Conservation (phyloP, 2,113 vertebrate genomes). For the Gallinago jamesoni region DNA sequence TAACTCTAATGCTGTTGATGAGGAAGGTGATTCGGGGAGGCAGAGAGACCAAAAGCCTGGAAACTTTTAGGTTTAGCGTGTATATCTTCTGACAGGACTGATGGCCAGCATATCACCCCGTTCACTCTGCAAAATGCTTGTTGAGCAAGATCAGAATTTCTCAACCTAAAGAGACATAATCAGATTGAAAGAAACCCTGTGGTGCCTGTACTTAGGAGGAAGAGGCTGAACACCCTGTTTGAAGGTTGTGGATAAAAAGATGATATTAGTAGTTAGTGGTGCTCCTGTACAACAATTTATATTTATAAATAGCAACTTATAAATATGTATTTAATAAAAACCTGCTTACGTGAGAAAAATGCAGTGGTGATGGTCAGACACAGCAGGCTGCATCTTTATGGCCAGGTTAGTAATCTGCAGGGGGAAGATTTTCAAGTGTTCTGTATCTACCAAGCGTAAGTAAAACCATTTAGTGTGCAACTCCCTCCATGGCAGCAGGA, state of each 20-base stretch:
- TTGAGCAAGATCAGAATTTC: conserved; percentile 15
- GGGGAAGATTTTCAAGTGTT: neutral
- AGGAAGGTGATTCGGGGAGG: neutral
- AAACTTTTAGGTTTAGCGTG: neutral
- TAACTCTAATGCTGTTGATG: neutral
- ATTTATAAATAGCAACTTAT: neutral
- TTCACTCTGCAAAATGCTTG: neutral
- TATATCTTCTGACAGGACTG: neutral
- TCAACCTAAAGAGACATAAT: neutral
- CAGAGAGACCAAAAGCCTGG: neutral
- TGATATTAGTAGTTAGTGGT: neutral
- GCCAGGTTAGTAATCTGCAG: neutral
- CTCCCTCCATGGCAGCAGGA: neutral
- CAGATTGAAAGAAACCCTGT: neutral
- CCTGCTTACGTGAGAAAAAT: neutral
- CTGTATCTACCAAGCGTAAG: neutral
- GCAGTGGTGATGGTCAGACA: neutral
- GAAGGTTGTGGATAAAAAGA: neutral
- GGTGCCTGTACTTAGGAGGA: neutral
- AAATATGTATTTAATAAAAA: neutral
- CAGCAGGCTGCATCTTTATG: neutral
- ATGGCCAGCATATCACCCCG: neutral
- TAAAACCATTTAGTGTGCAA: neutral
- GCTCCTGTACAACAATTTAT: neutral
- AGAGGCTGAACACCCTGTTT: neutral